These are phyloP conservation scores for Leptobrachium leishanense DNA, from an alignment of 2,113 vertebrate species.

Conservation along the genomic window DNA sequence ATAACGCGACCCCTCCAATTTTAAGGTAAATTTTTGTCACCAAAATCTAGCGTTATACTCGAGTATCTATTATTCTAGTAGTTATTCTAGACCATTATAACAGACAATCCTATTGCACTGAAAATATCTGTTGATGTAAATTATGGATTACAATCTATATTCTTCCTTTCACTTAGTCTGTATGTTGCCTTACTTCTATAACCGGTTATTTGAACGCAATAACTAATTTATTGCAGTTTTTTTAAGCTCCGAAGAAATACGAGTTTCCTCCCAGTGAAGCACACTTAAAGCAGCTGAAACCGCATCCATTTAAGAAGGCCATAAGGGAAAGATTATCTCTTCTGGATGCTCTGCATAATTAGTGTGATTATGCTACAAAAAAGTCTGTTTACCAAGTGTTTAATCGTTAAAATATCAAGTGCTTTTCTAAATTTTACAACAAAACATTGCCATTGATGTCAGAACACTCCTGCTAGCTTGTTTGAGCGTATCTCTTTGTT, in stretches of 20 bases:
- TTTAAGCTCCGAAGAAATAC: slow-evolving; percentile 41
- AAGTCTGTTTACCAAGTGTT: slow-evolving; percentile 48
- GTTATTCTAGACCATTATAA: too few species aligned
- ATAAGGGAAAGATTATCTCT: slow-evolving; percentile 48
- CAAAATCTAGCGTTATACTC: too few species aligned
- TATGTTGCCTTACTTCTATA: background rate
- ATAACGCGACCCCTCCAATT: too few species aligned
- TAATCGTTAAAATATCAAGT: slow-evolving; percentile 47
- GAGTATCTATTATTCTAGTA: too few species aligned
- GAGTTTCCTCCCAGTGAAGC: slow-evolving; percentile 37
- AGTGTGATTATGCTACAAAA: slow-evolving; percentile 48
- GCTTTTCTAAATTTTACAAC: slow-evolving; percentile 36
- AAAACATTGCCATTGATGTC: slow-evolving; percentile 28
- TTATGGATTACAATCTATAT: too few species aligned
- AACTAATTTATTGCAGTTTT: slow-evolving; percentile 44
- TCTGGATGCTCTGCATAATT: slow-evolving; percentile 45
- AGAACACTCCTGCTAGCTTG: background rate
- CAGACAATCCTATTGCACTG: too few species aligned
- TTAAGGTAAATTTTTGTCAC: too few species aligned
- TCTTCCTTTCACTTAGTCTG: too few species aligned
- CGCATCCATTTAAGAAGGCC: slow-evolving; percentile 45
- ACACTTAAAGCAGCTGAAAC: slow-evolving; percentile 43
- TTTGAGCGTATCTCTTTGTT: background rate
- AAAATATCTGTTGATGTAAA: too few species aligned
- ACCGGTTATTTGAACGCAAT: slow-evolving; percentile 39